Percentiles rank a stretch among this genome's conserved stretches.
Evolutionary conservation across 2,113 vertebrate genomes (phyloP).

Genomic region (Cygnus atratus): DNA sequence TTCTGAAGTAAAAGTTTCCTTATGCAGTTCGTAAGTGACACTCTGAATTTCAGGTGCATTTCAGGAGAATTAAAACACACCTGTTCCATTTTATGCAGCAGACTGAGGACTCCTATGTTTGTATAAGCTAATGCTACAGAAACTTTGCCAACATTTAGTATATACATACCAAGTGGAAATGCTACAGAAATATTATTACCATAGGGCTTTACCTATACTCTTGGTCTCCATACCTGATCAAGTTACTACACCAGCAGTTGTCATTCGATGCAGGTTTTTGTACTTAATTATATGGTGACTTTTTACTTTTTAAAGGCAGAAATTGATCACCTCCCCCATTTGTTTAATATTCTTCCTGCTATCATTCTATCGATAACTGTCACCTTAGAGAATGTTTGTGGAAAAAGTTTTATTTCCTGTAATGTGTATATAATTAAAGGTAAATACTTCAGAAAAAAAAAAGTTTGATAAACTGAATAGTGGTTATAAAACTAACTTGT

Average conservation of each 20-base stretch:
- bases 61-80: slow-evolving; percentile 64
- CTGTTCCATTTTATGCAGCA: slow-evolving; percentile 72
- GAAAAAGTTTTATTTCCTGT: slow-evolving; percentile 73
- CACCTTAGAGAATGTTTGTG: slow-evolving; percentile 77
- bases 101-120: slow-evolving; percentile 73
- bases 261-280: slow-evolving; percentile 85
- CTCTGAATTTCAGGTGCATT: slow-evolving; percentile 71
- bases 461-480: slow-evolving; percentile 77
- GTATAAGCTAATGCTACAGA: slow-evolving; percentile 72
- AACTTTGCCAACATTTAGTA: slow-evolving; percentile 74
- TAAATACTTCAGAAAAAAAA: slow-evolving; percentile 68
- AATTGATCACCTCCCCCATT: slow-evolving; percentile 59
- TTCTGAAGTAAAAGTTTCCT: slow-evolving; percentile 80
- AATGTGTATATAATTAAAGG: slow-evolving; percentile 76
- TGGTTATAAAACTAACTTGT: slow-evolving; percentile 74
- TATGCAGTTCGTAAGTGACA: slow-evolving; percentile 74
- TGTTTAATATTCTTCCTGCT: slow-evolving; percentile 73
- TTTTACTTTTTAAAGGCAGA: slow-evolving; percentile 82
- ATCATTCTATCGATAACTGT: slow-evolving; percentile 71
- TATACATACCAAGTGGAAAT: slow-evolving; percentile 63
- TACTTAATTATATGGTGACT: slow-evolving; percentile 80
- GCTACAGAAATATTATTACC: slow-evolving; percentile 72
- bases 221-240: slow-evolving; percentile 82
- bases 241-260: slow-evolving; percentile 84
- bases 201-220: slow-evolving; percentile 79